Percentiles rank a stretch among this genome's conserved stretches.
phyloP scores from a whole-genome alignment of 2,888 invertebrate species.

The Galerucella calmariensis region DNA sequence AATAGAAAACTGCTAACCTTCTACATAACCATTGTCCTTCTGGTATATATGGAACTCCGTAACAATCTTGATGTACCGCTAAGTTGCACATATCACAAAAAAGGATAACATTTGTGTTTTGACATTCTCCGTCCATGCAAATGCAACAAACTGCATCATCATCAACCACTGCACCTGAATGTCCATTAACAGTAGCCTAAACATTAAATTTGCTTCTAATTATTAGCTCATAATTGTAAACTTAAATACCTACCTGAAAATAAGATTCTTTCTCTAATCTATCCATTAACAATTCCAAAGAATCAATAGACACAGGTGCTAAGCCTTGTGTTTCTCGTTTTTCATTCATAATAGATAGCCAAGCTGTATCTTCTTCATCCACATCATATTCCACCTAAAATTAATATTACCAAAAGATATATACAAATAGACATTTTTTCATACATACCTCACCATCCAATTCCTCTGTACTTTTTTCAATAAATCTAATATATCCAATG shows the following conservation, averaged over 20 bases:
- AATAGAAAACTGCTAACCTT: conserved; percentile 47
- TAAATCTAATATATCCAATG: conserved; percentile 91
- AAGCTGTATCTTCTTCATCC: conserved; percentile 97
- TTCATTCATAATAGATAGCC: conserved; percentile 91
- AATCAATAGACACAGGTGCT: conserved; percentile 85
- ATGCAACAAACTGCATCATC: conserved; percentile 99
- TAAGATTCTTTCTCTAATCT: conserved; percentile 97
- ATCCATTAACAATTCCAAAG: conserved; percentile 96
- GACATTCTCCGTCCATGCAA: conserved; percentile 98
- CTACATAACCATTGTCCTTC: conserved; percentile 95
- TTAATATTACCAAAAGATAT: too few species aligned
- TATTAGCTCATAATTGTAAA: not conserved
- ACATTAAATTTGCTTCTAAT: conserved; percentile 11
- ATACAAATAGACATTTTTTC: too few species aligned
- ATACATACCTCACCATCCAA: conserved; percentile 79
- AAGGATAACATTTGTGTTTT: conserved; percentile 97
- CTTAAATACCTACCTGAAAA: conserved; percentile 74
- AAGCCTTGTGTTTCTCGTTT: conserved; percentile 78
- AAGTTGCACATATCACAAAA: conserved; percentile 99
- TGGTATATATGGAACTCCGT: conserved; percentile 79
- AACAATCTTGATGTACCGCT: conserved; percentile 99
- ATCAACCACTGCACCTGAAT: conserved; percentile 83
- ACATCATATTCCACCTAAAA: conserved; percentile 89
- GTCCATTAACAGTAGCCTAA: conserved; percentile 75
- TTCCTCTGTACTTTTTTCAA: conserved; percentile 94